phyloP scores from a whole-genome alignment of 1,140 invertebrate genomes.

The Adelges cooleyi region DNA sequence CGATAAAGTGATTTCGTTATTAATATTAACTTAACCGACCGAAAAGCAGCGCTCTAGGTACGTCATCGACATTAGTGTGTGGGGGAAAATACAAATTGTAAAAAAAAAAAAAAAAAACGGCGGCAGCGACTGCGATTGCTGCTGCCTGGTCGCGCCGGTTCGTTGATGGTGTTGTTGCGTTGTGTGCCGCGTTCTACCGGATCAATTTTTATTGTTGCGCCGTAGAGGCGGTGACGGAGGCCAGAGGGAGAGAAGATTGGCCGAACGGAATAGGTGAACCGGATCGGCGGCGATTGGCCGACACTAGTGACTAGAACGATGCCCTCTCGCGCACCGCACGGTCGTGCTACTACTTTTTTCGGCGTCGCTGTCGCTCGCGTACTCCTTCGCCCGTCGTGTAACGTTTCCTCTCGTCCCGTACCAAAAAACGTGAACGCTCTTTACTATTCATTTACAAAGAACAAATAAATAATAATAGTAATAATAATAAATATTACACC shows the following conservation, averaged over 20 bases:
- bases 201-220: conserved; percentile 25
- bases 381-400: background rate
- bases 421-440: background rate
- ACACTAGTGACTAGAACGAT: conserved; percentile 11
- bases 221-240: background rate
- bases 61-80: too few relatives aligned
- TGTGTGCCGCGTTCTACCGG: background rate
- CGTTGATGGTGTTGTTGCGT: background rate
- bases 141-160: too few relatives aligned
- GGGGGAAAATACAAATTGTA: too few relatives aligned
- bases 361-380: conserved; percentile 11
- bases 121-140: too few relatives aligned
- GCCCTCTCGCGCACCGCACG: conserved; percentile 18
- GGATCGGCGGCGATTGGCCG: conserved; percentile 25
- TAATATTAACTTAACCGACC: too few relatives aligned
- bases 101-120: too few relatives aligned
- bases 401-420: background rate
- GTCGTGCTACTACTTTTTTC: background rate
- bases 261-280: conserved; percentile 27
- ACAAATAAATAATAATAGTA: too few relatives aligned
- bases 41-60: too few relatives aligned
- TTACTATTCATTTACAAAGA: too few relatives aligned
- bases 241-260: conserved; percentile 15
- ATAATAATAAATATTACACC: too few relatives aligned
- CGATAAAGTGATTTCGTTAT: too few relatives aligned